Percentiles rank a stretch among this genome's conserved stretches.
phyloP scores from a whole-genome alignment of 2,113 vertebrate genomes.

The Paralichthys olivaceus region DNA sequence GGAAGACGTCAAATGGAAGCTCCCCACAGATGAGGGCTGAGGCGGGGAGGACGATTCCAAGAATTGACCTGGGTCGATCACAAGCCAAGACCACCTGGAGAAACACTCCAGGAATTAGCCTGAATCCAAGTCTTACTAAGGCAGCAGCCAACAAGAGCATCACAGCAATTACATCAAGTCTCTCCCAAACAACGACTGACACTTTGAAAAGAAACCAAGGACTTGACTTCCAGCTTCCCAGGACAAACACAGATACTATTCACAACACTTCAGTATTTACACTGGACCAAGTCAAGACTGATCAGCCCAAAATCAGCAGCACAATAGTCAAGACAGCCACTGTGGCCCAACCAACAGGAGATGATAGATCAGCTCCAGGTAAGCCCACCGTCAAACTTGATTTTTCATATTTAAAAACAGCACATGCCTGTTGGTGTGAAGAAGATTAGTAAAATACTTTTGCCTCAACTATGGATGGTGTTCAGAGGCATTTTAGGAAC shows the following conservation, averaged over 20 bases:
- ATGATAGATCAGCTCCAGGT: constrained; percentile 37
- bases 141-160: not conserved
- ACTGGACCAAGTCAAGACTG: not conserved
- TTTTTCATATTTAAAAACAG: not conserved
- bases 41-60: not conserved
- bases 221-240: not conserved
- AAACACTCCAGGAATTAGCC: constrained; percentile 24
- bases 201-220: not conserved
- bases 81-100: constrained; percentile 28
- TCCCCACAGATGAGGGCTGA: constrained; percentile 6
- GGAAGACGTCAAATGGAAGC: constrained; percentile 19
- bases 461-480: too few species aligned
- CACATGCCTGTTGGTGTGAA: too few species aligned
- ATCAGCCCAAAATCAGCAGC: constrained; percentile 5
- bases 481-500: too few species aligned
- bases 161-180: not conserved
- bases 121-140: not conserved
- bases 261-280: constrained; percentile 9
- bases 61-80: not conserved
- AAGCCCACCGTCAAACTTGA: not conserved
- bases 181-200: not conserved
- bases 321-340: not conserved
- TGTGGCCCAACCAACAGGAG: not conserved
- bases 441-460: too few species aligned
- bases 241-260: not conserved